A percentile compares a stretch with the other conserved stretches of the same genome.
Evolutionary conservation across 2,113 vertebrate genomes (phyloP).

Genomic region (Aythya baeri): DNA sequence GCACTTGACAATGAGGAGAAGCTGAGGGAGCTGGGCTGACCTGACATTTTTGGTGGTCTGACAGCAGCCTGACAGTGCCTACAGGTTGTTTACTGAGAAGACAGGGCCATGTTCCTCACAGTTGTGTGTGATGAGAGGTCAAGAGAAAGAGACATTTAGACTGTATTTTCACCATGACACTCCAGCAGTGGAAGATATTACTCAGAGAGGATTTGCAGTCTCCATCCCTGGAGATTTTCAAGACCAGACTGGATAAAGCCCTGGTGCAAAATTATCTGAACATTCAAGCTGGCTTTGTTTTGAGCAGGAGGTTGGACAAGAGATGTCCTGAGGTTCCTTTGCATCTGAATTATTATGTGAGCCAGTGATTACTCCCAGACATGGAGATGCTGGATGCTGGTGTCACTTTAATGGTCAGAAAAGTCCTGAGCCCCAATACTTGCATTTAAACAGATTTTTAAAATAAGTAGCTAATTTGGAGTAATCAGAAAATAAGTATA

Average conservation of each 20-base stretch:
- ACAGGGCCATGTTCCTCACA: not conserved
- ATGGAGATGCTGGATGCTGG: not conserved
- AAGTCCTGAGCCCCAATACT: not conserved
- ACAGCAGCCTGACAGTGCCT: not conserved
- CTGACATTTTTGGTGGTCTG: not conserved
- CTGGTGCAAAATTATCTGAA: not conserved
- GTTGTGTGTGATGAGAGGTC: not conserved
- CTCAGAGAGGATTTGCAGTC: not conserved
- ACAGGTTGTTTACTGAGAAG: rapidly evolving
- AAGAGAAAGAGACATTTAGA: not conserved
- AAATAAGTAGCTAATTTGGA: not conserved
- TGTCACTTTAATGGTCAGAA: not conserved
- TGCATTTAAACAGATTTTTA: not conserved
- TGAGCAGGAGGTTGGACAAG: not conserved
- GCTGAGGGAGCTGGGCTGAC: not conserved
- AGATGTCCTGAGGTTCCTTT: not conserved
- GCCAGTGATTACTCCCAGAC: not conserved
- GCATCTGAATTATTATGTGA: not conserved
- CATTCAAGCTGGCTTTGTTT: not conserved
- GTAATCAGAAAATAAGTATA: not conserved
- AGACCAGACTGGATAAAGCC: not conserved
- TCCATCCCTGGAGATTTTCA: not conserved
- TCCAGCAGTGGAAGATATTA: not conserved
- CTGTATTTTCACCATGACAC: not conserved
- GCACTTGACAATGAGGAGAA: not conserved